Evolutionary conservation across 2,888 invertebrate genomes (phyloP), one percentile per base, ranked within the genome.

Genomic region (Apodemia zela): DNA sequence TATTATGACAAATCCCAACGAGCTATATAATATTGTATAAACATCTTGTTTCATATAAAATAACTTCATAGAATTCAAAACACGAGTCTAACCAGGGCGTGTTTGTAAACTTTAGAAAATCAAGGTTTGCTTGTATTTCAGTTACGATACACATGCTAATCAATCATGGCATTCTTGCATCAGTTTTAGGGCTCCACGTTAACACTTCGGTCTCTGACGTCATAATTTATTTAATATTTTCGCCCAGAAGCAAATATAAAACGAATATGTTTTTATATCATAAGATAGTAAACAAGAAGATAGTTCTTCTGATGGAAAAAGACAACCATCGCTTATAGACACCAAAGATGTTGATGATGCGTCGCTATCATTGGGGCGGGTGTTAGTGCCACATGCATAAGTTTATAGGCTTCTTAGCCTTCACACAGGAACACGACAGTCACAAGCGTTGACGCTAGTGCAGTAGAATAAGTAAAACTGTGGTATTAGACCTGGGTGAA

Each of bases 21-120:
- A 47, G 45, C 17, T 1, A 7, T n/a, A 38, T 38, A 38, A 47
- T 47, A 47, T 47, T 47, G n/a, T 47, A 47, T 47, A 47, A 47
- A 47, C 47, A 17, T 17, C n/a, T 47, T 17, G 47, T 47, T 47
- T 8, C 47, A 17, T 47, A 17, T 47, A 47, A 4, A 47, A 47
- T 45, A 45, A 47, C 45, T 18, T 54, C 51, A 63, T 60, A 25
- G 60, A 63, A 63, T 60, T 64, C 54, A 65, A 65, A 67, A 72
- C 71, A 75, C 75, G 77, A 75, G 79, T 77, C 79, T 17, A 17
- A 47, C 45, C 45, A 47, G 45, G 45, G 45, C 45, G 45, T 47
- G 45, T 47, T 47, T 47, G 45, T 47, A 47, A 47, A 47, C 17
- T 17, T 17, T 47, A 47, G n/a, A 47, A n/a, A 47, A 47, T 47